A percentile compares a stretch with the other conserved stretches of the same genome.
Evolutionary conservation across 2,113 vertebrate genomes (phyloP).

Genomic region (Campylomormyrus tamandua): DNA sequence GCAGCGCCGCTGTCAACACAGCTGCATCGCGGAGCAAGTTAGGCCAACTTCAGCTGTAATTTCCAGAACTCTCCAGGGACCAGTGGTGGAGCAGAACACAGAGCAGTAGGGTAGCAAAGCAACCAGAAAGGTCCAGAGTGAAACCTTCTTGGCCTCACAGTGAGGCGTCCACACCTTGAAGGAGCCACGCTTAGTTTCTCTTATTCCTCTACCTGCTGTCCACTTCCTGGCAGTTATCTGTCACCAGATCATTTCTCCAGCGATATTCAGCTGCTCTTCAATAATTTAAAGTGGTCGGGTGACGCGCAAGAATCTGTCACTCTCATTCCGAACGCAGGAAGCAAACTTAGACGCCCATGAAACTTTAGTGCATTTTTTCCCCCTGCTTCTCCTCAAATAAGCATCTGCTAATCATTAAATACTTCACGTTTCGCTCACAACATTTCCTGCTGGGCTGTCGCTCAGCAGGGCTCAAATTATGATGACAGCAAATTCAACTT

Average conservation of each 20-base stretch:
- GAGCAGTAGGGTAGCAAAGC: not conserved
- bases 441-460: constrained; percentile 11
- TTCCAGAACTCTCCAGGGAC: not conserved
- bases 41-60: not conserved
- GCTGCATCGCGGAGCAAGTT: not conserved
- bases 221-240: not conserved
- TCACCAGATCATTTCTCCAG: not conserved
- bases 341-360: not conserved
- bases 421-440: not conserved
- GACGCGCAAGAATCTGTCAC: not conserved
- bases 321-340: not conserved
- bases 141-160: not conserved
- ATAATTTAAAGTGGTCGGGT: not conserved
- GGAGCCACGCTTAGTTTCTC: not conserved
- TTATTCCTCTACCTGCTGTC: not conserved
- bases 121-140: not conserved
- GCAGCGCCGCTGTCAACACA: not conserved
- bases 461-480: constrained; percentile 10
- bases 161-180: not conserved
- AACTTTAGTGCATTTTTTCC: not conserved
- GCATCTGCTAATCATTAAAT: constrained; percentile 15
- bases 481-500: constrained; percentile 6
- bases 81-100: not conserved
- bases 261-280: not conserved
- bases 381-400: not conserved